These are phyloP conservation scores for Drosophila persimilis DNA, from an alignment of 1,140 invertebrate species.

Conservation along the genomic window DNA sequence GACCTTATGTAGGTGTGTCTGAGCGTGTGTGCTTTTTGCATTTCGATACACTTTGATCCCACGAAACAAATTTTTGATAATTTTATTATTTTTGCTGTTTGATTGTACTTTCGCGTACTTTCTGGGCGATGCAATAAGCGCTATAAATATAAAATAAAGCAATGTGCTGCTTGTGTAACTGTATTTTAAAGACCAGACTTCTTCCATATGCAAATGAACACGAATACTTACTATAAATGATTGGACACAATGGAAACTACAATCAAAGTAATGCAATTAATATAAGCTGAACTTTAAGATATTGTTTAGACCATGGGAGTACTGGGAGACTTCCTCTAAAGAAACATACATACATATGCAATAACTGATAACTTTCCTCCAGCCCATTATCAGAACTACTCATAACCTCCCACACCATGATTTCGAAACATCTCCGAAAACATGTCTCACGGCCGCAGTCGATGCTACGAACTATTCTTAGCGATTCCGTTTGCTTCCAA, in stretches of 20 bases:
- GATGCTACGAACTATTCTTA: constrained; percentile 53
- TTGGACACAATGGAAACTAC: too few species aligned
- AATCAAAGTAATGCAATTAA: too few species aligned
- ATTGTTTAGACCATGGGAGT: too few species aligned
- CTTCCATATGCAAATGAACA: background rate
- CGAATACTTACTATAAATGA: background rate
- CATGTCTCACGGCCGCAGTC: background rate
- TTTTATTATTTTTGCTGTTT: constrained; percentile 74
- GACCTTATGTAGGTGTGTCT: background rate
- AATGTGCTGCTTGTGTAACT: constrained; percentile 63
- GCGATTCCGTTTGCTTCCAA: constrained; percentile 25
- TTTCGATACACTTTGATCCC: constrained; percentile 82
- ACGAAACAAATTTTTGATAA: constrained; percentile 74
- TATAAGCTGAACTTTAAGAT: too few species aligned
- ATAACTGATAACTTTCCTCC: too few species aligned
- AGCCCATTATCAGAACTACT: too few species aligned
- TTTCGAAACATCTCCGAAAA: too few species aligned
- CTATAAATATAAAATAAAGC: constrained; percentile 74
- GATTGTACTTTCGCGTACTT: constrained; percentile 55
- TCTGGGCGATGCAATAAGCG: constrained; percentile 71
- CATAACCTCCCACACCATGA: too few species aligned
- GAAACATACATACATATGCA: too few species aligned
- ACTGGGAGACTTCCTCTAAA: too few species aligned
- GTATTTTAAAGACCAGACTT: constrained; percentile 32
- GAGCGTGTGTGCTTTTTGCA: constrained; percentile 46